These are phyloP conservation scores for Drosophila nasuta DNA, from an alignment of 1,140 invertebrate genomes.

Conservation along the genomic window DNA sequence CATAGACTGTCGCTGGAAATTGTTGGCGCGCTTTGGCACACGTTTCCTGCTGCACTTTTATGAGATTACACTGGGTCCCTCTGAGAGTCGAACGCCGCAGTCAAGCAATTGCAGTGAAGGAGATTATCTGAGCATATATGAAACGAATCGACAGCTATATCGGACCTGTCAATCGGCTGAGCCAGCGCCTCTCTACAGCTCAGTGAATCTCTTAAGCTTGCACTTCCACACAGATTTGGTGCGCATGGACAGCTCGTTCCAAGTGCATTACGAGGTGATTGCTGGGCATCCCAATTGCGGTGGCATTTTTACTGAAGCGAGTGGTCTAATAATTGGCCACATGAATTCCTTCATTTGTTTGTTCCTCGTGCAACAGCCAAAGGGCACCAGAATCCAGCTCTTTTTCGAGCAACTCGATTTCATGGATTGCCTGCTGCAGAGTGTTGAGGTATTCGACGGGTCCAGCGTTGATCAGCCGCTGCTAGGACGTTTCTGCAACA, in stretches of 20 bases:
- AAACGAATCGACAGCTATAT: slow-evolving; percentile 84
- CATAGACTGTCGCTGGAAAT: slow-evolving; percentile 91
- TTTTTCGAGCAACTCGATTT: slow-evolving; percentile 79
- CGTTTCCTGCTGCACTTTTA: slow-evolving; percentile 92
- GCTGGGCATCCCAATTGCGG: slow-evolving; percentile 93
- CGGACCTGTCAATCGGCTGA: slow-evolving; percentile 88
- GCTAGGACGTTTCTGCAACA: slow-evolving; percentile 86
- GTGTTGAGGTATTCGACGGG: slow-evolving; percentile 90
- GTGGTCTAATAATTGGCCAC: slow-evolving; percentile 88
- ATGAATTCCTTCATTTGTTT: slow-evolving; percentile 52
- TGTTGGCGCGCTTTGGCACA: slow-evolving; percentile 89
- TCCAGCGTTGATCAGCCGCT: slow-evolving; percentile 86
- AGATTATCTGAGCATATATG: slow-evolving; percentile 50
- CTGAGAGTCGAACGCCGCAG: neutral
- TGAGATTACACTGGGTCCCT: slow-evolving; percentile 86
- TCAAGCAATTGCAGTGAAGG: slow-evolving; percentile 39
- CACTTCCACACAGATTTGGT: slow-evolving; percentile 92
- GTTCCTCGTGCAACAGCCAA: slow-evolving; percentile 69
- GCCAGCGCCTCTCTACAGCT: slow-evolving; percentile 89
- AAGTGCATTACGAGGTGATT: slow-evolving; percentile 90
- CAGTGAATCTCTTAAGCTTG: slow-evolving; percentile 87
- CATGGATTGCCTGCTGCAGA: slow-evolving; percentile 79
- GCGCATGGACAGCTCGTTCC: slow-evolving; percentile 90
- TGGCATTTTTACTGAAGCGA: slow-evolving; percentile 87
- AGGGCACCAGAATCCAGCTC: slow-evolving; percentile 55